Evolutionary conservation across 2,888 invertebrate species (phyloP).

Genomic region (Stenichneumon culpator): DNA sequence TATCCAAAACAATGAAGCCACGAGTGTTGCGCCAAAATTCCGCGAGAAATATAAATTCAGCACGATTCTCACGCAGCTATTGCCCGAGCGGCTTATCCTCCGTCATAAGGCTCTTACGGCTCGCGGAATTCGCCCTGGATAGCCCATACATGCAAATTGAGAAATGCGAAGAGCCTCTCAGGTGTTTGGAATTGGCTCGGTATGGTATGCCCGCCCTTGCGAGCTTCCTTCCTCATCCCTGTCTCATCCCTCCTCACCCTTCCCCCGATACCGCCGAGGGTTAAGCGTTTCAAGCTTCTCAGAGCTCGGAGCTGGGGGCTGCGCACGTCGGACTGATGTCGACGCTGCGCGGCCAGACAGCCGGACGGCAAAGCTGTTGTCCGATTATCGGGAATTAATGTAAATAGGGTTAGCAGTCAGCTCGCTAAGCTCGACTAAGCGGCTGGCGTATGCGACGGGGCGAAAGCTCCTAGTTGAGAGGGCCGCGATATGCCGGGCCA

Average conservation of each 20-base stretch:
- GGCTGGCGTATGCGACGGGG: conserved; percentile 62
- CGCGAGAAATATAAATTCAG: conserved; percentile 1
- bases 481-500: conserved; percentile 42
- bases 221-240: conserved; percentile 24
- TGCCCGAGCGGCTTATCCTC: neutral
- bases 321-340: conserved; percentile 6
- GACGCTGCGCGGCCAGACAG: conserved; percentile 35
- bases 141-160: conserved; percentile 76
- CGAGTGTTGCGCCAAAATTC: neutral
- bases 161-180: conserved; percentile 76
- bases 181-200: conserved; percentile 72
- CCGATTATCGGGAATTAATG: conserved; percentile 80
- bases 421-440: conserved; percentile 74
- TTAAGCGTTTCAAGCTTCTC: conserved; percentile 65
- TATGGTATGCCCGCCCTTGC: conserved; percentile 67
- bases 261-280: conserved; percentile 48
- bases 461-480: conserved; percentile 51
- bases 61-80: neutral
- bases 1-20: neutral
- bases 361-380: conserved; percentile 71
- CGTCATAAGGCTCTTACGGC: conserved; percentile 48
- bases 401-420: conserved; percentile 75
- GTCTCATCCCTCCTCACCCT: neutral
- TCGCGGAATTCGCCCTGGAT: conserved; percentile 54
- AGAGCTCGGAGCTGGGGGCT: conserved; percentile 15